These are phyloP conservation scores for Sporophila hypoxantha DNA, from an alignment of 2,113 vertebrate genomes.

Conservation along the genomic window DNA sequence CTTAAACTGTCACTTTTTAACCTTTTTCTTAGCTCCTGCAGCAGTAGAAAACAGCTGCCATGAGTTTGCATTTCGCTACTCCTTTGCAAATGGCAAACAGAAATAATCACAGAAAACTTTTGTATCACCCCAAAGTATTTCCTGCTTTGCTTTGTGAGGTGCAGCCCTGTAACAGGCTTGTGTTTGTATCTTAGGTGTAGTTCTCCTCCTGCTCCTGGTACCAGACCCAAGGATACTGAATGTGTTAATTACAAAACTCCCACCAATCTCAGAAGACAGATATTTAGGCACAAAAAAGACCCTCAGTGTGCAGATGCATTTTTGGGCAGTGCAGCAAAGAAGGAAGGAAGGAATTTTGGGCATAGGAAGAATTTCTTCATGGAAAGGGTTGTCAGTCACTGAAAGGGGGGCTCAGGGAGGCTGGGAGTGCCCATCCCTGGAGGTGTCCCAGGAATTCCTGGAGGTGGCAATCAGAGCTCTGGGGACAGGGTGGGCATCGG, in stretches of 20 bases:
- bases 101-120: background rate
- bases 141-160: background rate
- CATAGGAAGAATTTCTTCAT: background rate
- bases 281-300: background rate
- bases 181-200: background rate
- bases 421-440: background rate
- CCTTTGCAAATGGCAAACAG: background rate
- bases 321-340: background rate
- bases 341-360: no score
- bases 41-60: background rate
- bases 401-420: background rate
- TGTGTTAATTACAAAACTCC: background rate
- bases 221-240: background rate
- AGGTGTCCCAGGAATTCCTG: background rate
- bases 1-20: slow-evolving; percentile 23
- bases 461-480: background rate
- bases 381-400: background rate
- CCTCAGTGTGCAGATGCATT: background rate
- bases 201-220: background rate
- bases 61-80: background rate
- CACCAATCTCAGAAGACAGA: background rate
- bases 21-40: background rate
- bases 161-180: background rate
- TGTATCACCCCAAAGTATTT: background rate
- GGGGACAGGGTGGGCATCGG: background rate